A percentile compares a stretch with the other conserved stretches of the same genome.
phyloP scores from a whole-genome alignment of 2,797 vertebrate species.

The Megalops cyprinoides region DNA sequence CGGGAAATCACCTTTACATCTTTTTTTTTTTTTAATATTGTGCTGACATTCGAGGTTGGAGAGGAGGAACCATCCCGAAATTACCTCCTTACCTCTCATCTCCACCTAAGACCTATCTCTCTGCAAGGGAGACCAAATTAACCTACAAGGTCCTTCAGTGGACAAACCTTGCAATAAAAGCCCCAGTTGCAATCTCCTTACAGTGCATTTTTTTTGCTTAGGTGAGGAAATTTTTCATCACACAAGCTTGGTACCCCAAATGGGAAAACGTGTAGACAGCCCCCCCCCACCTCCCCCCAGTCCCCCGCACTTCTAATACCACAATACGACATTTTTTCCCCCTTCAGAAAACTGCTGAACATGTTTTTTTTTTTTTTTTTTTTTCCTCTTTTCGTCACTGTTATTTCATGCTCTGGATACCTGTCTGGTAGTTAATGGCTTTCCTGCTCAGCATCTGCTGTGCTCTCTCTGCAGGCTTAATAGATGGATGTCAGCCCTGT shows the following conservation, averaged over 20 bases:
- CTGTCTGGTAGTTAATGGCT: slow-evolving; percentile 71
- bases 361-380: too few relatives aligned
- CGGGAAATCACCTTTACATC: not conserved
- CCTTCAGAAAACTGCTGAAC: slow-evolving; percentile 64
- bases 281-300: slow-evolving; percentile 58
- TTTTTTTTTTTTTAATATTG: slow-evolving; percentile 8
- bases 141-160: slow-evolving; percentile 22
- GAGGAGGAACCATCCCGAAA: not conserved
- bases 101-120: too few relatives aligned
- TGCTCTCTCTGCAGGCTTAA: slow-evolving; percentile 41
- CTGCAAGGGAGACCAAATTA: slow-evolving; percentile 14
- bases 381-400: slow-evolving; percentile 73
- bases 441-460: slow-evolving; percentile 62
- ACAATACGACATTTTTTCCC: slow-evolving; percentile 61
- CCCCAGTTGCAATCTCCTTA: slow-evolving; percentile 20
- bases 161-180: slow-evolving; percentile 33
- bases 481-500: slow-evolving; percentile 65
- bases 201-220: slow-evolving; percentile 35
- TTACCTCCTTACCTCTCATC: slow-evolving; percentile 16
- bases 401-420: slow-evolving; percentile 81
- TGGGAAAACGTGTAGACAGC: slow-evolving; percentile 58
- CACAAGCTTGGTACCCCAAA: slow-evolving; percentile 39
- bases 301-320: slow-evolving; percentile 55
- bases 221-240: slow-evolving; percentile 37
- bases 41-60: not conserved